phyloP scores from a whole-genome alignment of 1,140 invertebrate genomes.

The Saccostrea glomerata region DNA sequence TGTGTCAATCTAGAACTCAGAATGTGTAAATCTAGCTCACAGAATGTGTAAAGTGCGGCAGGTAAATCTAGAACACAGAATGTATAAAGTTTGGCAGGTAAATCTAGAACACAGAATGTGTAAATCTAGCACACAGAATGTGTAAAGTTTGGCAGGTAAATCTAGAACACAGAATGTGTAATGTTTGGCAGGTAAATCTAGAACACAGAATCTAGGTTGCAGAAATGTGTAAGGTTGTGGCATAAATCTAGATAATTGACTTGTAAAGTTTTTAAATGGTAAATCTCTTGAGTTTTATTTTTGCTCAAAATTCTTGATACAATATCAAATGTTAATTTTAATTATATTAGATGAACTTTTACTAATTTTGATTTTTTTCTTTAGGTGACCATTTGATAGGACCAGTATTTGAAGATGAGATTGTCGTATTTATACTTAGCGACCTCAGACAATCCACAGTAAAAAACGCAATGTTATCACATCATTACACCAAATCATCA shows the following conservation, averaged over 20 bases:
- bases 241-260: neutral
- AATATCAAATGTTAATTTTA: no score
- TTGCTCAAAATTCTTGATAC: no score
- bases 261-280: constrained; percentile 28
- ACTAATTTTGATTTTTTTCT: neutral
- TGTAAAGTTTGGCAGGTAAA: neutral
- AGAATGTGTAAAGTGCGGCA: neutral
- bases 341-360: no score
- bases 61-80: neutral
- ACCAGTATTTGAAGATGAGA: constrained; percentile 24
- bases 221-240: constrained; percentile 58
- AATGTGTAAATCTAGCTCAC: constrained; percentile 55
- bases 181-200: neutral
- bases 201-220: neutral
- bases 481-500: constrained; percentile 17
- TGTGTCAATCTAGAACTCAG: constrained; percentile 57
- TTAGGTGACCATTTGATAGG: constrained; percentile 5
- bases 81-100: constrained; percentile 50
- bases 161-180: constrained; percentile 47
- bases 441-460: neutral
- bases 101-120: constrained; percentile 19
- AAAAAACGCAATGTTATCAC: constrained; percentile 12
- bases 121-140: constrained; percentile 44
- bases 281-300: neutral
- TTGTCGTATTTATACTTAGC: neutral